Conservation (phyloP, 1,140 invertebrate species). For the silkworm (Bombyx mori) region ASM3026992v2 NC_085115.1:997001-997500, state of each 20-base stretch:
- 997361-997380: constrained; percentile 25
- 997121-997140: constrained; percentile 6
- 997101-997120: too few relatives aligned
- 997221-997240: too few relatives aligned
- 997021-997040: constrained; percentile 4
- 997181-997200: too few relatives aligned
- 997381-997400: constrained; percentile 38
- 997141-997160: constrained; percentile 9
- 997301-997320: background rate
- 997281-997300: too few relatives aligned
- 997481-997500: constrained; percentile 73
- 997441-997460: constrained; percentile 49
- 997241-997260: too few relatives aligned
- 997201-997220: too few relatives aligned
- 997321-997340: constrained; percentile 20
- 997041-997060: background rate
- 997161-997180: too few relatives aligned
- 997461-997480: constrained; percentile 42
- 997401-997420: constrained; percentile 15
- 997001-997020: constrained; percentile 1
- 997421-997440: constrained; percentile 28
- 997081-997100: too few relatives aligned
- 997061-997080: too few relatives aligned
- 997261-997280: too few relatives aligned
- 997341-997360: constrained; percentile 21